Percentiles rank a stretch among this genome's conserved stretches.
Conservation (phyloP, 2,113 vertebrate species). For the Crotalus helleri region DNA sequence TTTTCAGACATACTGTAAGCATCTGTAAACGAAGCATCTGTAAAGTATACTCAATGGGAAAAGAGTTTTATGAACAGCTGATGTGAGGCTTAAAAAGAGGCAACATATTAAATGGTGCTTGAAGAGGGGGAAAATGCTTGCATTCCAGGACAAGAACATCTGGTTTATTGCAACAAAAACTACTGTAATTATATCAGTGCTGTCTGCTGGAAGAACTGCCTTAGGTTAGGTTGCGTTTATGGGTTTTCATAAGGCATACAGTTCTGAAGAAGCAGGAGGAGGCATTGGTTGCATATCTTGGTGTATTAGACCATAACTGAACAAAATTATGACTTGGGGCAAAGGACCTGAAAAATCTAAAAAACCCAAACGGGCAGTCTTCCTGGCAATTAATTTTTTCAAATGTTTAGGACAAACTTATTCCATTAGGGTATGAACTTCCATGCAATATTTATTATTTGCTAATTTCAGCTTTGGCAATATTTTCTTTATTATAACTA, state of each 20-base stretch:
- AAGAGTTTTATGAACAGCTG: conserved; percentile 63
- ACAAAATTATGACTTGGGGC: conserved; percentile 57
- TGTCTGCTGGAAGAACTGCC: conserved; percentile 63
- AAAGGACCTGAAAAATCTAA: conserved; percentile 51
- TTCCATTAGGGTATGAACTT: background rate
- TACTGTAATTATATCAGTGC: conserved; percentile 68
- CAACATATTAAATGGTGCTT: conserved; percentile 54
- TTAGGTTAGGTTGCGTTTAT: conserved; percentile 64
- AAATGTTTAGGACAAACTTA: conserved; percentile 6
- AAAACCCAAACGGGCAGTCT: conserved; percentile 51
- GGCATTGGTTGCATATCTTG: conserved; percentile 45
- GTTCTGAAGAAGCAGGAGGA: conserved; percentile 49
- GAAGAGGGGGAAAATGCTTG: conserved; percentile 43
- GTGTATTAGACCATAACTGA: conserved; percentile 50
- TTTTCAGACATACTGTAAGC: conserved; percentile 33
- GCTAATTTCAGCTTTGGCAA: background rate
- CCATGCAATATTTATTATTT: background rate
- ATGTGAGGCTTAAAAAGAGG: conserved; percentile 63
- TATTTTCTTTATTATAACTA: conserved; percentile 40
- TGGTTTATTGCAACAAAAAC: conserved; percentile 70
- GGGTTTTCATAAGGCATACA: conserved; percentile 65
- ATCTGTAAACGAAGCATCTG: conserved; percentile 36
- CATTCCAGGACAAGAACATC: conserved; percentile 62
- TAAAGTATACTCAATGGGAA: conserved; percentile 52
- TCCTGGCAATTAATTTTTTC: conserved; percentile 50